Evolutionary conservation across 2,797 vertebrate genomes (phyloP).

Genomic region (Crenuchus spilurus): DNA sequence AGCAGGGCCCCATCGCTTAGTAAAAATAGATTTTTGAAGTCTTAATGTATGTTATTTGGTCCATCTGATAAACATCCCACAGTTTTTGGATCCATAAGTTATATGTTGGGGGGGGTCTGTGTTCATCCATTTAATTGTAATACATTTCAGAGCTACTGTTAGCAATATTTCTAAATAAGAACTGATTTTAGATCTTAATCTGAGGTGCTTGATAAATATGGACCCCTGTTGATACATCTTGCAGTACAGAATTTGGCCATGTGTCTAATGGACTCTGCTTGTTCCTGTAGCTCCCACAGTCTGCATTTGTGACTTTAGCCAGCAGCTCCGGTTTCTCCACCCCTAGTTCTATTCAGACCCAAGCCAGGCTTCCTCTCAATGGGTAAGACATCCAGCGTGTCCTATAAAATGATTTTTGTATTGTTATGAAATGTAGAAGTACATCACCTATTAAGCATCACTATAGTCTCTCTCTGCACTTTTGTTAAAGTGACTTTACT

Average conservation of each 20-base stretch:
- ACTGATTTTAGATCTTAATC: no score
- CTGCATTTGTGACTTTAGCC: slow-evolving; percentile 90
- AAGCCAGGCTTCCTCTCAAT: slow-evolving; percentile 91
- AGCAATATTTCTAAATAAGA: no score
- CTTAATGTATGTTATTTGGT: no score
- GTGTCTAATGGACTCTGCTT: not conserved
- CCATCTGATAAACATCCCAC: no score
- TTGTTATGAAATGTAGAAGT: not conserved
- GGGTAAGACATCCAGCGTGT: slow-evolving; percentile 77
- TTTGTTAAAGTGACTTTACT: not conserved
- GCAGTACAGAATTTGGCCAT: not conserved
- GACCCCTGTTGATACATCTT: no score
- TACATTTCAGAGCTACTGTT: no score
- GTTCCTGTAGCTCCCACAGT: slow-evolving; percentile 85
- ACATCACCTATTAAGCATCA: not conserved
- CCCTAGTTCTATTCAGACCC: slow-evolving; percentile 86
- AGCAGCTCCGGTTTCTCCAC: slow-evolving; percentile 88
- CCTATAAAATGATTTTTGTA: not conserved
- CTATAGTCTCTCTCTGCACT: not conserved
- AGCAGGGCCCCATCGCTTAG: no score
- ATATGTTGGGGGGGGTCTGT: no score
- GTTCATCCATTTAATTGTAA: no score
- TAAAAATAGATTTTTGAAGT: no score
- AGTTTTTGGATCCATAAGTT: no score
- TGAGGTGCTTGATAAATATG: no score